Evolutionary conservation across 2,113 vertebrate species (phyloP), one percentile per base, ranked within the genome.

Genomic region (Channa argus): DNA sequence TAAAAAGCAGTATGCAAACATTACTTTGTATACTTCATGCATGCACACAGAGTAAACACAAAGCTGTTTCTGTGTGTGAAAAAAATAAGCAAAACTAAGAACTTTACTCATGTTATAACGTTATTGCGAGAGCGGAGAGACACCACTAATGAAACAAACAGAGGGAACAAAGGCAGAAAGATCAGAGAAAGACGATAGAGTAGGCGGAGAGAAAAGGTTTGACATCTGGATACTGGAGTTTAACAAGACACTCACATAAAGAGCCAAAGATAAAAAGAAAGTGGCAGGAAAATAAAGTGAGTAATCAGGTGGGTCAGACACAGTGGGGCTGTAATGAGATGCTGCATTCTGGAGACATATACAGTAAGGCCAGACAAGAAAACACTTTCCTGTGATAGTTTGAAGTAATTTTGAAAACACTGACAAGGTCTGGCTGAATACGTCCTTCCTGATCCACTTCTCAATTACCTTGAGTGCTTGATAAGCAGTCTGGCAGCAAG

Each of bases 171-270:
- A 88, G 70, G 78, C 68, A 64, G 63, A 14, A 45, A 77, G 67
- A 88, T 80, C 69, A 84, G 75, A 89, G 77, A 65, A 79, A 54
- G 79, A 59, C 76, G 58, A 75, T 56, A 41, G 63, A 71, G 63
- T 64, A 77, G 52, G 76, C 5, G n/a, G 67, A 73, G 80, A 58
- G 64, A 68, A 50, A 54, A 77, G 37, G 50, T 74, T 71, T 56
- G 71, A 74, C 80, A 85, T 83, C 76, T 87, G 88, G 79, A 85
- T 88, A 63, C 47, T 45, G 53, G 58, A 80, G 80, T 83, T 87
- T 89, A 86, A 90, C 81, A 84, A 90, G 85, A 78, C 65, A 54
- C 82, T 85, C 74, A 79, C 56, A 85, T 64, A 68, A 45, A 76
- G 70, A 79, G 64, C 76, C 56, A 59, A 37, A 8, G n/a, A 60